phyloP scores from a whole-genome alignment of 1,140 invertebrate species.

The Tachypleus tridentatus region DNA sequence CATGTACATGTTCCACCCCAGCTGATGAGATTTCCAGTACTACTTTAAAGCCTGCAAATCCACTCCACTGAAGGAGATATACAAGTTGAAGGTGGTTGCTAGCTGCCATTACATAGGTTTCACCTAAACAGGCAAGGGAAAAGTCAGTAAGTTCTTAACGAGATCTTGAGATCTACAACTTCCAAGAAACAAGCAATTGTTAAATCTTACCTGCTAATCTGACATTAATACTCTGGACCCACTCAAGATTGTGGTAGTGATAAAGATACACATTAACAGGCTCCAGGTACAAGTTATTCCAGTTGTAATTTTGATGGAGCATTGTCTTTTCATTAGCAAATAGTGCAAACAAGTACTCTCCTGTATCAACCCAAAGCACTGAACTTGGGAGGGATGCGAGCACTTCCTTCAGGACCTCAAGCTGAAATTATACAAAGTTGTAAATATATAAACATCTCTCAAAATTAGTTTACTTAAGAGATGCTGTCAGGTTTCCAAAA shows the following conservation, averaged over 20 bases:
- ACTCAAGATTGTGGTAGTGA: not conserved
- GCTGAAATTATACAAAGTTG: too few species aligned
- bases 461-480: too few species aligned
- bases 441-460: too few species aligned
- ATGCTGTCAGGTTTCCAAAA: too few species aligned
- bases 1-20: not conserved
- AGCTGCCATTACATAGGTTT: constrained; percentile 11
- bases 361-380: not conserved
- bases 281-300: not conserved
- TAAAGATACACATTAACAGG: constrained; percentile 7
- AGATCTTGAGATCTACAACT: not conserved
- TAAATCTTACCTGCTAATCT: not conserved
- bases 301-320: not conserved
- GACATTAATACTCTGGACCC: constrained; percentile 4
- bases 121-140: constrained; percentile 5
- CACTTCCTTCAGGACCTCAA: not conserved
- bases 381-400: not conserved
- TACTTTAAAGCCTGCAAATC: constrained; percentile 12
- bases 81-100: constrained; percentile 10
- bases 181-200: not conserved
- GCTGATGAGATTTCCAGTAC: constrained; percentile 8
- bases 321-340: constrained; percentile 9
- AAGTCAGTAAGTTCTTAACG: not conserved
- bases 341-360: not conserved
- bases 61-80: constrained; percentile 6